A percentile compares a stretch with the other conserved stretches of the same genome.
Evolutionary conservation across 2,113 vertebrate species (phyloP).

Genomic region (Emberiza fucata): DNA sequence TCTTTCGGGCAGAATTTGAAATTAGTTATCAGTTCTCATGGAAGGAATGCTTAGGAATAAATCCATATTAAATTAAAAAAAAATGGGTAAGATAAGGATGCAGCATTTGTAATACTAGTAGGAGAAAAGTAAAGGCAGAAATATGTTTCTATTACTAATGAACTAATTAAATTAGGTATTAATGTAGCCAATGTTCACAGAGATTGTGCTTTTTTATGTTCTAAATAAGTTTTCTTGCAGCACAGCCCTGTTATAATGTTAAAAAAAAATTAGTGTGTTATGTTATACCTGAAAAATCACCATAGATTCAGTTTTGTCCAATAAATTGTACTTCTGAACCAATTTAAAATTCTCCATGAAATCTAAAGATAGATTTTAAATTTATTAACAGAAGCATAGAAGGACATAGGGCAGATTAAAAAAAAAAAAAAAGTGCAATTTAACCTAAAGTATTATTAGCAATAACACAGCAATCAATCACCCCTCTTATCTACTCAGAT

Average conservation of each 20-base stretch:
- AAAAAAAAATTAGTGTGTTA: not conserved
- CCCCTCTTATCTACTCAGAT: not conserved
- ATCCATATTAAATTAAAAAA: conserved; percentile 17
- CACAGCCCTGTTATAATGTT: not conserved
- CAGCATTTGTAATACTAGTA: not conserved
- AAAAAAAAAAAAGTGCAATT: not conserved
- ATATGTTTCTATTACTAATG: not conserved
- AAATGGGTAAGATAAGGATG: not conserved
- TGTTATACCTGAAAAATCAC: not conserved
- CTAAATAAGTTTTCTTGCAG: not conserved
- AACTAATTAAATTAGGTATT: not conserved
- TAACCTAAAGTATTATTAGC: not conserved
- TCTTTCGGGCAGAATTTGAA: not conserved
- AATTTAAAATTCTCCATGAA: conserved; percentile 36
- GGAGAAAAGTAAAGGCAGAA: not conserved
- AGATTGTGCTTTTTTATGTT: not conserved
- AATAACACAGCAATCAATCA: conserved; percentile 19
- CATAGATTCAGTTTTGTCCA: not conserved
- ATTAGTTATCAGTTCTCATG: not conserved
- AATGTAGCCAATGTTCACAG: not conserved
- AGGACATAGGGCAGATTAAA: not conserved
- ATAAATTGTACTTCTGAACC: not conserved
- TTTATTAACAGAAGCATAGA: not conserved
- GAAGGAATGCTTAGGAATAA: not conserved
- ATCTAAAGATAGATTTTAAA: conserved; percentile 11